Evolutionary conservation across 2,797 vertebrate genomes (phyloP).

Genomic region (Ispidina lecontei): DNA sequence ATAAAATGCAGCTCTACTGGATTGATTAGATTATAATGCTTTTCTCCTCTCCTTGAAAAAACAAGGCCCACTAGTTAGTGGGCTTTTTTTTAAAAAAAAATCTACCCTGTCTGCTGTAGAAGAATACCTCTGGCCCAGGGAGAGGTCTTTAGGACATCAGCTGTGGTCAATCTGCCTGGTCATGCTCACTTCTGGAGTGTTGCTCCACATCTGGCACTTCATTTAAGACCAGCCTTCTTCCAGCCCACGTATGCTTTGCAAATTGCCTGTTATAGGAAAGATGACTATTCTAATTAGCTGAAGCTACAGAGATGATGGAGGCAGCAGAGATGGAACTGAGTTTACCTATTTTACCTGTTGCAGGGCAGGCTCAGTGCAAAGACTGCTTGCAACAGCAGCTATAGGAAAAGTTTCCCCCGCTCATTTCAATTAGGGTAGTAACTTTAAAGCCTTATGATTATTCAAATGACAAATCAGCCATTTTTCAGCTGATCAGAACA

Average conservation of each 20-base stretch:
- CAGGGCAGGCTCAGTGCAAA: background rate
- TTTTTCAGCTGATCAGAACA: background rate
- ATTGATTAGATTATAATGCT: background rate
- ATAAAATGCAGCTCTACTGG: background rate
- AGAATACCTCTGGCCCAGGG: background rate
- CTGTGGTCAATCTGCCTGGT: background rate
- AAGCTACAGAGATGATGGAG: background rate
- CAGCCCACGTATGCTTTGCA: background rate
- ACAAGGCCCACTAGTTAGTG: background rate
- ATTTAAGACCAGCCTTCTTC: background rate
- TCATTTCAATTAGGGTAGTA: background rate
- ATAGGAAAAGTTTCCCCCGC: background rate
- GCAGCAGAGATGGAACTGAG: background rate
- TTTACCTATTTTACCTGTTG: background rate
- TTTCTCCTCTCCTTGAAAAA: background rate
- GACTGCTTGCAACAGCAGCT: background rate
- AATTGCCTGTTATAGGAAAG: background rate
- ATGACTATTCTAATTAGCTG: background rate
- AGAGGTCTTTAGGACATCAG: background rate
- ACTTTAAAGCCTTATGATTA: background rate
- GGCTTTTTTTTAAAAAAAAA: no score
- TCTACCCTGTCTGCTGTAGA: background rate
- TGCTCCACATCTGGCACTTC: background rate
- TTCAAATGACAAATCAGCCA: background rate
- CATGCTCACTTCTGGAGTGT: background rate